These are phyloP conservation scores for Harpagifer antarcticus DNA, from an alignment of 2,797 vertebrate genomes.

Conservation along the genomic window DNA sequence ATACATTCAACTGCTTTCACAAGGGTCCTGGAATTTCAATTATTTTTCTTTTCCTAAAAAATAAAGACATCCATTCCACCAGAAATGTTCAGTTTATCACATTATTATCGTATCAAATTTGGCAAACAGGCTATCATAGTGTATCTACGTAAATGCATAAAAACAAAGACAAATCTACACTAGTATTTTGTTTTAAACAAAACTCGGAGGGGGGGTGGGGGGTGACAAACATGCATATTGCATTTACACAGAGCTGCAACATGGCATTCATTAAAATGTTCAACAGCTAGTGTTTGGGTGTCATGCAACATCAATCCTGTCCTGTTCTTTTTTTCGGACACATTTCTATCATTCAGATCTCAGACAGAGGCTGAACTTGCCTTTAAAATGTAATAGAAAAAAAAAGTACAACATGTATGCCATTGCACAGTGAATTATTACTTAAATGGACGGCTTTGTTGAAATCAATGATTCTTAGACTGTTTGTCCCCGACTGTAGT, in stretches of 20 bases:
- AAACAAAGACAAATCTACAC: slow-evolving; percentile 62
- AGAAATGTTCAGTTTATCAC: slow-evolving; percentile 77
- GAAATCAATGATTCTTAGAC: slow-evolving; percentile 55
- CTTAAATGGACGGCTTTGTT: slow-evolving; percentile 75
- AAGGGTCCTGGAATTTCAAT: slow-evolving; percentile 82
- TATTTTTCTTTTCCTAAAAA: slow-evolving; percentile 73
- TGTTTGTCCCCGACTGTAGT: slow-evolving; percentile 47
- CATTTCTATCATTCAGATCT: slow-evolving; percentile 55
- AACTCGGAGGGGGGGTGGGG: slow-evolving; percentile 22
- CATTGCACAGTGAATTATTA: slow-evolving; percentile 65
- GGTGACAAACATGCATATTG: slow-evolving; percentile 81
- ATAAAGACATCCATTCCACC: slow-evolving; percentile 79
- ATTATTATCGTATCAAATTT: slow-evolving; percentile 81
- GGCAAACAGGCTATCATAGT: slow-evolving; percentile 84
- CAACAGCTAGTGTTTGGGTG: slow-evolving; percentile 72
- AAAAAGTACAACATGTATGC: slow-evolving; percentile 67
- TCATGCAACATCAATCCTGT: slow-evolving; percentile 74
- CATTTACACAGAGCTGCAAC: slow-evolving; percentile 79
- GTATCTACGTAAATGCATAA: slow-evolving; percentile 79
- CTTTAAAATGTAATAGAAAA: slow-evolving; percentile 22
- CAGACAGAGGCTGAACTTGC: slow-evolving; percentile 39
- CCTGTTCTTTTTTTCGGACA: slow-evolving; percentile 61
- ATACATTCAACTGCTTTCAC: slow-evolving; percentile 92
- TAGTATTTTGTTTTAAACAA: slow-evolving; percentile 76
- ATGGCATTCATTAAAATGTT: slow-evolving; percentile 76